Percentiles rank a stretch among this genome's conserved stretches.
phyloP scores from a whole-genome alignment of 2,797 vertebrate species.

The Oreortyx pictus region DNA sequence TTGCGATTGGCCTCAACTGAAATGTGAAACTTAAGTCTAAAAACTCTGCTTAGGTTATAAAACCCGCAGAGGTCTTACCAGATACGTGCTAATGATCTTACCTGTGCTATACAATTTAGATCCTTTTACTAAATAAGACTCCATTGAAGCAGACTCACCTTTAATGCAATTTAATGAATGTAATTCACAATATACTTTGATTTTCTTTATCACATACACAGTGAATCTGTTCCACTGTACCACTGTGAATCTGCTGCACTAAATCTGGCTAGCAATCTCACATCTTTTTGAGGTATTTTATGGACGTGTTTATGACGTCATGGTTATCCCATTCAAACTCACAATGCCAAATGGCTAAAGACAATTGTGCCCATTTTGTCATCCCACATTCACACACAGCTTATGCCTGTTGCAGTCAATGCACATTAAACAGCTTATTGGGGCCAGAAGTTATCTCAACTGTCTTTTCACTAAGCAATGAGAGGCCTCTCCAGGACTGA shows the following conservation, averaged over 20 bases:
- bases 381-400: background rate
- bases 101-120: background rate
- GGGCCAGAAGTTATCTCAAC: background rate
- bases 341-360: background rate
- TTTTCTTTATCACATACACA: background rate
- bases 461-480: background rate
- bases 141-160: background rate
- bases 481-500: background rate
- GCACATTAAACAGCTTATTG: background rate
- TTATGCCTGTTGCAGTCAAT: background rate
- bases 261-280: background rate
- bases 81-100: background rate
- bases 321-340: background rate
- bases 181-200: background rate
- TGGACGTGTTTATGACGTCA: background rate
- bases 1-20: background rate
- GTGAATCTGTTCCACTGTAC: accelerated
- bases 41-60: background rate
- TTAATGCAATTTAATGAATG: background rate
- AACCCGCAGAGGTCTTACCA: background rate
- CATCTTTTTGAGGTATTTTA: background rate
- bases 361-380: background rate
- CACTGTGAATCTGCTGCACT: background rate
- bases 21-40: background rate
- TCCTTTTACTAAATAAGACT: background rate